Conservation (phyloP, 2,888 invertebrate species). For the Oxycera nigricornis region DNA sequence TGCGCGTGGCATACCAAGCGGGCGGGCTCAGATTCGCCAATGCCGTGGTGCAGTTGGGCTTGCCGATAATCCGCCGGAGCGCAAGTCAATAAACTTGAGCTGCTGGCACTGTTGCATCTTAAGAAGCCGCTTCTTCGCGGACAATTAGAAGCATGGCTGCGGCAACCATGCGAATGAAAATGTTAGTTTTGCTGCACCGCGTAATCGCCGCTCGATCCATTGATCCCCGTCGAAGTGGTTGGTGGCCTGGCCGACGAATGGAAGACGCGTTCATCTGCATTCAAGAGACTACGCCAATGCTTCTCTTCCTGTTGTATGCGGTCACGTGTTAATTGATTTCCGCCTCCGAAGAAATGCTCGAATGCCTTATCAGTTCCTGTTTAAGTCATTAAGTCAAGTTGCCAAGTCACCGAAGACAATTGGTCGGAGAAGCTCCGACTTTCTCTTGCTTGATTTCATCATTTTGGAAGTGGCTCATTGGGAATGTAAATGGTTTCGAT, state of each 20-base stretch:
- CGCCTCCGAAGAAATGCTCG: constrained; percentile 34
- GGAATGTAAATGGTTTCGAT: constrained; percentile 8
- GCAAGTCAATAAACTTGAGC: constrained; percentile 27
- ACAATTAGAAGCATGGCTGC: constrained; percentile 7
- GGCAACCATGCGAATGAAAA: neutral
- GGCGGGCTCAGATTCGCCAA: constrained; percentile 1
- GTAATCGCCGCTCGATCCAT: neutral
- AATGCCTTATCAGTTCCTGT: constrained; percentile 34
- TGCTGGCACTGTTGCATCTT: neutral
- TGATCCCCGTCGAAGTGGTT: neutral
- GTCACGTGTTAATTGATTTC: constrained; percentile 37
- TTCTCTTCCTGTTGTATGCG: constrained; percentile 31
- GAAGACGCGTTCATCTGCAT: constrained; percentile 19
- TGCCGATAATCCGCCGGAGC: neutral
- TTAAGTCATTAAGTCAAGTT: constrained; percentile 21
- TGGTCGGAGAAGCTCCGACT: neutral
- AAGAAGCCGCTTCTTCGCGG: constrained; percentile 18
- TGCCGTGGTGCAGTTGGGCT: neutral
- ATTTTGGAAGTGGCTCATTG: neutral
- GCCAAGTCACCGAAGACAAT: neutral
- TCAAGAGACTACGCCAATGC: constrained; percentile 32
- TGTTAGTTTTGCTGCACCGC: neutral
- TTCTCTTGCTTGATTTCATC: neutral
- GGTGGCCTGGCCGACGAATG: neutral
- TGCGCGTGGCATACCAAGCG: constrained; percentile 16